Evolutionary conservation across 1,140 invertebrate species (phyloP), one percentile per base, ranked within the genome.

Genomic region (Drosophila melanica): DNA sequence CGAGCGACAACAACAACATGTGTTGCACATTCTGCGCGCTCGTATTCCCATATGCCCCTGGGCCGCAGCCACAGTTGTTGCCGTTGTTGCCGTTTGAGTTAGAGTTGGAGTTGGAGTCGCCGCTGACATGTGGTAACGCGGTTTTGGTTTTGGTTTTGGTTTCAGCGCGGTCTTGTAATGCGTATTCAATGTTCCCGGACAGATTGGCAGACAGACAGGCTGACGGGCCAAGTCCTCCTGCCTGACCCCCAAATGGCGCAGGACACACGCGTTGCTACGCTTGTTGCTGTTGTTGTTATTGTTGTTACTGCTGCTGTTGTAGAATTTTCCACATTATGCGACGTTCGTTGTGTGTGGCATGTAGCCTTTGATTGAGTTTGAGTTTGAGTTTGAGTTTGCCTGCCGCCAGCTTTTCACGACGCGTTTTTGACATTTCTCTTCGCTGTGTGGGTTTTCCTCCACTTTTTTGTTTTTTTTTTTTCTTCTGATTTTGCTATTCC

Each of bases 101-200:
- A 42, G 8, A 47, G 53, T 37, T 60, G 27, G 23, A 39, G 57
- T 50, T 55, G 53, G 45, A 51, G 50, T 48, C 51, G 27, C 74
- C 81, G 75, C 81, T 89, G 84, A 87, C 79, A 87, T 90, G 84
- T 87, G 82, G 82, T 86, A 86, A 87, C 82, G 82, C 78, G 82
- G 82, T 82, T 87, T 86, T 79, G 82, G 82, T 82, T 87, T 86
- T 89, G 82, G 82, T 86, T 86, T 87, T 87, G 79, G 82, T 79
- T 86, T 66, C 65, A 60, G 66, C 64, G 82, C 84, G 82, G 82
- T 86, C 82, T 86, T 86, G 82, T 86, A 86, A 86, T 86, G 82
- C 82, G 82, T 86, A 86, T 86, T 86, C 82, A 86, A 86, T 86
- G 84, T 87, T 87, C 66, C 68, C 79, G 81, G 81, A 87, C 81